A percentile compares a stretch with the other conserved stretches of the same genome.
These are phyloP conservation scores for Melitaea cinxia DNA, from an alignment of 1,140 invertebrate genomes.

Conservation along the genomic window DNA sequence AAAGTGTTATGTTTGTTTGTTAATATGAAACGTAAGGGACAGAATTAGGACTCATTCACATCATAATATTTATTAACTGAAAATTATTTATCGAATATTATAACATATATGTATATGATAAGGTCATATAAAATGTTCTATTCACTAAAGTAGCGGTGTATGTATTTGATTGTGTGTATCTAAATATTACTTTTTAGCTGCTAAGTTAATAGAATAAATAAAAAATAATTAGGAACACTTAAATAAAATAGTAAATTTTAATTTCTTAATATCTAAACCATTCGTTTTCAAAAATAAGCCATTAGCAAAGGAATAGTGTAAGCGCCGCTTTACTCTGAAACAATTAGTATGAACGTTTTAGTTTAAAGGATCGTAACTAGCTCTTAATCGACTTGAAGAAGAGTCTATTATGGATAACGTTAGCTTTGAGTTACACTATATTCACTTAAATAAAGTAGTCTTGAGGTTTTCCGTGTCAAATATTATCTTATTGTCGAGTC, in stretches of 20 bases:
- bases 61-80: not conserved
- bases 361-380: not conserved
- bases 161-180: too few species aligned
- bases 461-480: not conserved
- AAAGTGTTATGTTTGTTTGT: slow-evolving; percentile 3
- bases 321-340: not conserved
- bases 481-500: not conserved
- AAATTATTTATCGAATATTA: not conserved
- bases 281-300: not conserved
- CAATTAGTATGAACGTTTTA: not conserved
- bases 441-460: not conserved
- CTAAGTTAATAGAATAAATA: too few species aligned
- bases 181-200: too few species aligned
- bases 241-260: not conserved
- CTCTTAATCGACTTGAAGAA: slow-evolving; percentile 5
- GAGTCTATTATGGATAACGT: slow-evolving; percentile 1
- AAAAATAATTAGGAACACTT: too few species aligned
- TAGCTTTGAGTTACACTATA: not conserved
- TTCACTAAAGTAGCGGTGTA: too few species aligned
- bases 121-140: too few species aligned
- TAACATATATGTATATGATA: too few species aligned
- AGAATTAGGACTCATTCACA: not conserved
- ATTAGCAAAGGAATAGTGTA: not conserved
- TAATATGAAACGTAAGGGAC: slow-evolving; percentile 5
- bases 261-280: not conserved